Percentiles rank a stretch among this genome's conserved stretches.
phyloP scores from a whole-genome alignment of 1,140 invertebrate species.

The Apocrypta bakeri region DNA sequence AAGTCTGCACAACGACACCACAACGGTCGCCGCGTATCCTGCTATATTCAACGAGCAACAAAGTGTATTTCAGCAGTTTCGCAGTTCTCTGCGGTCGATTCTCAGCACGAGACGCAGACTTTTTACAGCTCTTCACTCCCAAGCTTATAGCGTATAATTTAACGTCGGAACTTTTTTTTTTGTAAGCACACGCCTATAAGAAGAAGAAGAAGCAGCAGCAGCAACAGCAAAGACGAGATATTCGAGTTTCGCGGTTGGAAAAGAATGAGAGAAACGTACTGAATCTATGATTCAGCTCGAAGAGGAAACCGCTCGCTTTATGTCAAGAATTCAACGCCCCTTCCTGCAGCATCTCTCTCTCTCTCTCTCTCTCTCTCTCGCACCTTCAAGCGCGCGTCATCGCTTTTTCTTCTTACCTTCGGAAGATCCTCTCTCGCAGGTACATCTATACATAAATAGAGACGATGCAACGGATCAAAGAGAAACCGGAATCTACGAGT shows the following conservation, averaged over 20 bases:
- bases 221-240: constrained; percentile 10
- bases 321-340: constrained; percentile 44
- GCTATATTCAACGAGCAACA: neutral
- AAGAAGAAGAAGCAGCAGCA: neutral
- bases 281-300: constrained; percentile 46
- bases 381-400: neutral
- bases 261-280: constrained; percentile 15
- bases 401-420: neutral
- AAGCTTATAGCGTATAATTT: constrained; percentile 20
- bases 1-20: neutral
- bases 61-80: neutral
- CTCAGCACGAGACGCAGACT: neutral
- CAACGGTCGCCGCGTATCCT: neutral
- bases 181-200: neutral
- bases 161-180: constrained; percentile 22
- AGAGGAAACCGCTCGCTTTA: constrained; percentile 38
- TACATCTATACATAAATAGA: constrained; percentile 10
- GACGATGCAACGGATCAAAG: constrained; percentile 23
- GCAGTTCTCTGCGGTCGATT: constrained; percentile 18
- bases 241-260: constrained; percentile 46
- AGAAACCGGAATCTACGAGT: constrained; percentile 46
- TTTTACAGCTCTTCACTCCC: neutral
- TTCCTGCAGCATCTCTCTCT: constrained; percentile 26
- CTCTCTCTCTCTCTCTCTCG: neutral
- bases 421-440: constrained; percentile 2